A percentile compares a stretch with the other conserved stretches of the same genome.
phyloP scores from a whole-genome alignment of 1,140 invertebrate species.

The Leptinotarsa undecemlineata region DNA sequence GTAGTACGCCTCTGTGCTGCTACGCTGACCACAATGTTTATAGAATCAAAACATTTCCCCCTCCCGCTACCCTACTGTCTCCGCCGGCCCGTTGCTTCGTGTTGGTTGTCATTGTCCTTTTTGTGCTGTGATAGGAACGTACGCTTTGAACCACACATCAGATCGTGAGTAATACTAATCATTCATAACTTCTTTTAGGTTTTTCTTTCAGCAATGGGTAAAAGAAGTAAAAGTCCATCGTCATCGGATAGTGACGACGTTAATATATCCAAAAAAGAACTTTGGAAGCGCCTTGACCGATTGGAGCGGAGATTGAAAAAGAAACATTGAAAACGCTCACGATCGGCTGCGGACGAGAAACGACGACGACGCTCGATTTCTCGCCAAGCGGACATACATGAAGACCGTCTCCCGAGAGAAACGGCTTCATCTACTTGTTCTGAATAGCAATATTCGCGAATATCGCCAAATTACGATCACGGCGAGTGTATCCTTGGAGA shows the following conservation, averaged over 20 bases:
- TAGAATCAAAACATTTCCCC: too few relatives aligned
- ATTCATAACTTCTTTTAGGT: neutral
- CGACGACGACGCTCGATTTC: neutral
- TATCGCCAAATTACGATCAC: neutral
- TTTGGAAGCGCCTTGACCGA: neutral
- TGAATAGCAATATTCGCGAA: neutral
- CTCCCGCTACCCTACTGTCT: too few relatives aligned
- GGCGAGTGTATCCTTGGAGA: neutral
- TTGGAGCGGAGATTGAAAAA: neutral
- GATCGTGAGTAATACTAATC: neutral
- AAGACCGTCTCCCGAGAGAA: neutral
- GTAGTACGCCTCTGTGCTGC: too few relatives aligned
- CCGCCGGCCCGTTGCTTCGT: neutral
- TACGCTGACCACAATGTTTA: too few relatives aligned
- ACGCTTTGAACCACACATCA: neutral
- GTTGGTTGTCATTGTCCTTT: neutral
- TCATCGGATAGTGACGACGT: neutral
- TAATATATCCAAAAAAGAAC: neutral
- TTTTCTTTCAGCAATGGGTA: neutral
- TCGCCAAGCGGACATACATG: neutral
- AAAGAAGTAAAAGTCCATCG: neutral
- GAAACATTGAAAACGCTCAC: neutral
- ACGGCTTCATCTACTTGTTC: neutral
- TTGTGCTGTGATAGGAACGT: neutral
- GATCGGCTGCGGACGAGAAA: neutral